Percentiles rank a stretch among this genome's conserved stretches.
phyloP scores from a whole-genome alignment of 2,888 invertebrate species.

The Nephrotoma flavescens region DNA sequence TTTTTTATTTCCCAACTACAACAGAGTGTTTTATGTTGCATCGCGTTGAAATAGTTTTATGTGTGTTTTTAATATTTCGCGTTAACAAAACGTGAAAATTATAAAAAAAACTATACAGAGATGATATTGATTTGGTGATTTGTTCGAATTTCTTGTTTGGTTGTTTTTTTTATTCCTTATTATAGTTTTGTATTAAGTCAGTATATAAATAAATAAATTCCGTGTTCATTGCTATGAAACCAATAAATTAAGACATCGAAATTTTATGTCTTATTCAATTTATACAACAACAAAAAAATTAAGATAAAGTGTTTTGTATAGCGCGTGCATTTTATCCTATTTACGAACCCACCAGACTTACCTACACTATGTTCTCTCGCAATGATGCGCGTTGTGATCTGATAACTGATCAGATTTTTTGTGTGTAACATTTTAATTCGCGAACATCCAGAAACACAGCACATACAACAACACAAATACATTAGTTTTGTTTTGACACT shows the following conservation, averaged over 20 bases:
- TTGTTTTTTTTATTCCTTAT: neutral
- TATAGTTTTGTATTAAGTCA: neutral
- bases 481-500: neutral
- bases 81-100: neutral
- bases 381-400: neutral
- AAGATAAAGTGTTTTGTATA: neutral
- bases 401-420: neutral
- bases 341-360: neutral
- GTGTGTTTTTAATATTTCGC: neutral
- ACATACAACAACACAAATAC: neutral
- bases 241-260: neutral
- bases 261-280: neutral
- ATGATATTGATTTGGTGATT: conserved; percentile 3
- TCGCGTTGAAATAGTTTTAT: neutral
- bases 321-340: neutral
- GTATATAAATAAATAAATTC: neutral
- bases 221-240: neutral
- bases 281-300: neutral
- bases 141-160: conserved; percentile 2
- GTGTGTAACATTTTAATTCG: neutral
- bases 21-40: neutral
- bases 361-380: neutral
- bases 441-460: neutral
- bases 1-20: neutral
- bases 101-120: neutral